Evolutionary conservation across 2,797 vertebrate genomes (phyloP).

Genomic region (Echiichthys vipera): DNA sequence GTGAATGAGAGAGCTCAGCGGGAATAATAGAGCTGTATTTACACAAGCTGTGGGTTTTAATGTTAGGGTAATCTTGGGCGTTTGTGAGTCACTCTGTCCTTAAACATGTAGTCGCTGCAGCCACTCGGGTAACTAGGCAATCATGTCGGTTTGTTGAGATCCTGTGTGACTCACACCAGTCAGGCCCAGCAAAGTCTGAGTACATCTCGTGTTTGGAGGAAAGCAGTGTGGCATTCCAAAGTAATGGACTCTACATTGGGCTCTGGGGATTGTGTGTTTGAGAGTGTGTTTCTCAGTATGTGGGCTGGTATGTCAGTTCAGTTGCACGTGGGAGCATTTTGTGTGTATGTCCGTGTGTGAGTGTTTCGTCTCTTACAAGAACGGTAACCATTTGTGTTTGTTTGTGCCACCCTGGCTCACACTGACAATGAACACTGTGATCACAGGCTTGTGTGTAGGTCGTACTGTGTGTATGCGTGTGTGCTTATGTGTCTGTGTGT

Average conservation of each 20-base stretch:
- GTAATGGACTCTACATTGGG: constrained; percentile 73
- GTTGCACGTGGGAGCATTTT: constrained; percentile 57
- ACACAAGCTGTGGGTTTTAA: constrained; percentile 74
- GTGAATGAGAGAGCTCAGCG: constrained; percentile 67
- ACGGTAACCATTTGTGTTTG: constrained; percentile 71
- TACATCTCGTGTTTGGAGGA: constrained; percentile 56
- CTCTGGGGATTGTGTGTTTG: constrained; percentile 60
- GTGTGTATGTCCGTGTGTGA: constrained; percentile 32
- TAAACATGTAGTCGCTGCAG: constrained; percentile 59
- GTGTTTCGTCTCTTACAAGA: constrained; percentile 65
- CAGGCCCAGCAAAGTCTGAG: constrained; percentile 27
- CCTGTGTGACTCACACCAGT: constrained; percentile 64
- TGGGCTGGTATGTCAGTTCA: constrained; percentile 64
- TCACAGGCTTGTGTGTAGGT: constrained; percentile 59
- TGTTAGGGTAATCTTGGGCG: constrained; percentile 68
- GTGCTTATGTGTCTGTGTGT: constrained; percentile 43
- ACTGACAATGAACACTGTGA: constrained; percentile 71
- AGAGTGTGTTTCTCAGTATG: constrained; percentile 51
- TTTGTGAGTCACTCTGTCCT: constrained; percentile 72
- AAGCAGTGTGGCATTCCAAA: constrained; percentile 68
- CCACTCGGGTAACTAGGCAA: constrained; percentile 56
- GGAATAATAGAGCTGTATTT: constrained; percentile 68
- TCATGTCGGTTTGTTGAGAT: constrained; percentile 46
- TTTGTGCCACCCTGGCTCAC: constrained; percentile 61
- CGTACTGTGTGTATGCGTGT: not conserved